A percentile compares a stretch with the other conserved stretches of the same genome.
phyloP scores from a whole-genome alignment of 2,113 vertebrate genomes.

The Piprites chloris region DNA sequence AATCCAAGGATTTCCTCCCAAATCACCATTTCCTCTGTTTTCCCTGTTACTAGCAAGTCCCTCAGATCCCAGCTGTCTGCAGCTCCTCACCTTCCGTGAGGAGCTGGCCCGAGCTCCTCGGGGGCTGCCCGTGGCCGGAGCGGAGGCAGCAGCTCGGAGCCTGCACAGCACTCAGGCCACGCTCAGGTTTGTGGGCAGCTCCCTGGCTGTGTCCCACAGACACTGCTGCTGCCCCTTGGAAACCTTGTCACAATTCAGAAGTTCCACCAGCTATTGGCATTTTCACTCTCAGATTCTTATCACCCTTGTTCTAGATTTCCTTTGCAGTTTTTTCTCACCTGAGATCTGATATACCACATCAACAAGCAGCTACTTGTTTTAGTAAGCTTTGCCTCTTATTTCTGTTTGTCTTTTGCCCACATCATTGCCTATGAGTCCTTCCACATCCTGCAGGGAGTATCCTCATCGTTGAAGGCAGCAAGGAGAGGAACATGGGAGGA shows the following conservation, averaged over 20 bases:
- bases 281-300: not conserved
- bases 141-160: not conserved
- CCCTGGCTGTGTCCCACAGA: not conserved
- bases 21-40: constrained; percentile 20
- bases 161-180: not conserved
- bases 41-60: not conserved
- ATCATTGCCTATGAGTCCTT: not conserved
- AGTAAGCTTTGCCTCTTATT: not conserved
- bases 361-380: not conserved
- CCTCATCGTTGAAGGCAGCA: not conserved
- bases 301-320: not conserved
- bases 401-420: not conserved
- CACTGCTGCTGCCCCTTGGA: rapidly evolving
- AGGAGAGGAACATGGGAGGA: not conserved
- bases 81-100: not conserved
- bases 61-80: not conserved
- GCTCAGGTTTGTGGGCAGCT: not conserved
- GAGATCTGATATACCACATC: not conserved
- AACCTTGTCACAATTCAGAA: not conserved
- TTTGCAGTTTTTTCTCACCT: not conserved
- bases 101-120: rapidly evolving
- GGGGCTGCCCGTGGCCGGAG: not conserved
- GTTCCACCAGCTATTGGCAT: not conserved
- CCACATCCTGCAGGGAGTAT: not conserved
- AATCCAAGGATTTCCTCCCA: constrained; percentile 43